Evolutionary conservation across 1,140 invertebrate genomes (phyloP).

Genomic region (Acromyrmex heyeri): DNA sequence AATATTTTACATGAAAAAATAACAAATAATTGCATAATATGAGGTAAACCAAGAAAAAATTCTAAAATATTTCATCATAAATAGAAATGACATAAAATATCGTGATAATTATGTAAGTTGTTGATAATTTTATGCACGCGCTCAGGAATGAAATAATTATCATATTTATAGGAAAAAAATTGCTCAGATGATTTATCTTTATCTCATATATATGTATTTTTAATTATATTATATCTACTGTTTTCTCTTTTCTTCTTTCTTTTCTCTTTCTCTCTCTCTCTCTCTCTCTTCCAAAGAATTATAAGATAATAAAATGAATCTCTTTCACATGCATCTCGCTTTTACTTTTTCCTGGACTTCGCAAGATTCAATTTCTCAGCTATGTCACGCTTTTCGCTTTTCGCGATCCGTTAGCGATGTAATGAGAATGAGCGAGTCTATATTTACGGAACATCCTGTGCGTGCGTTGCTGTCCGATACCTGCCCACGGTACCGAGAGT

Average conservation of each 20-base stretch:
- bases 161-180: neutral
- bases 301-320: neutral
- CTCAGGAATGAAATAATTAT: neutral
- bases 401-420: conserved; percentile 6
- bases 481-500: conserved; percentile 35
- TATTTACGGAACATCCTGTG: conserved; percentile 39
- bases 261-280: neutral
- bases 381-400: conserved; percentile 22
- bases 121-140: neutral
- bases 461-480: neutral
- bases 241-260: neutral
- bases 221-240: neutral
- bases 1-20: neutral
- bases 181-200: neutral
- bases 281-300: neutral
- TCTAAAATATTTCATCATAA: too few relatives aligned
- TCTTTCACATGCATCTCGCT: neutral
- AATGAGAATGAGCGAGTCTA: conserved; percentile 45
- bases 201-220: neutral
- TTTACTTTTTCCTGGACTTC: neutral
- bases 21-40: too few relatives aligned
- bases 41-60: too few relatives aligned
- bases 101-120: neutral
- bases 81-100: too few relatives aligned
- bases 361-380: conserved; percentile 23